These are phyloP conservation scores for Agraylea sexmaculata DNA, from an alignment of 1,140 invertebrate genomes.

Conservation along the genomic window DNA sequence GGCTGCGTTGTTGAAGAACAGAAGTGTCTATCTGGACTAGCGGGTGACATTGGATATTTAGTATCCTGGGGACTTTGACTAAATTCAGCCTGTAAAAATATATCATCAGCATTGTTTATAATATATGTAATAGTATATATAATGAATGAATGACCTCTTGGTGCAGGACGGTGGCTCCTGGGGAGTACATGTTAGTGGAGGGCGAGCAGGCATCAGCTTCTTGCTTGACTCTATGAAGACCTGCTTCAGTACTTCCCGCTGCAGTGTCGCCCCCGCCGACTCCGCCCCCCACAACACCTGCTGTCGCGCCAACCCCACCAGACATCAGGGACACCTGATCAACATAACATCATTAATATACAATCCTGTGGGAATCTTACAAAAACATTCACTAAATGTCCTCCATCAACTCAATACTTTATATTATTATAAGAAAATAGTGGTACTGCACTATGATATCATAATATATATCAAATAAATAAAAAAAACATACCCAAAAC, in stretches of 20 bases:
- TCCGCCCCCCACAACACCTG: conserved; percentile 1
- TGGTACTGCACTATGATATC: no score
- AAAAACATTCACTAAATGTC: no score
- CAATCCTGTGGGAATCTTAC: no score
- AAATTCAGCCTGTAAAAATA: conserved; percentile 17
- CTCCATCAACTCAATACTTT: no score
- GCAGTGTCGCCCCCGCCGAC: conserved; percentile 1
- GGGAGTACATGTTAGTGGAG: conserved; percentile 21
- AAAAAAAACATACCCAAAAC: no score
- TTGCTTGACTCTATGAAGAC: conserved; percentile 19
- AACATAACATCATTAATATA: no score
- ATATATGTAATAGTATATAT: background rate
- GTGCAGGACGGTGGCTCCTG: conserved; percentile 16
- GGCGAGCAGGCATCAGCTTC: conserved; percentile 20
- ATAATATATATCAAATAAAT: no score
- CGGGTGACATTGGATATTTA: conserved; percentile 36
- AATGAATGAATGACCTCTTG: conserved; percentile 8
- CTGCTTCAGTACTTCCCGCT: conserved; percentile 9
- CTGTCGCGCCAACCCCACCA: conserved; percentile 9
- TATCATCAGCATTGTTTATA: no score
- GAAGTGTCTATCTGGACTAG: conserved; percentile 66
- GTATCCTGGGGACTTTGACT: conserved; percentile 20
- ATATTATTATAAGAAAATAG: no score
- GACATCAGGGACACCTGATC: conserved; percentile 20
- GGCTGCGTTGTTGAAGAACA: conserved; percentile 68